Evolutionary conservation across 2,888 invertebrate species (phyloP), one percentile per base, ranked within the genome.

Genomic region (Acrocyrtus sp.): DNA sequence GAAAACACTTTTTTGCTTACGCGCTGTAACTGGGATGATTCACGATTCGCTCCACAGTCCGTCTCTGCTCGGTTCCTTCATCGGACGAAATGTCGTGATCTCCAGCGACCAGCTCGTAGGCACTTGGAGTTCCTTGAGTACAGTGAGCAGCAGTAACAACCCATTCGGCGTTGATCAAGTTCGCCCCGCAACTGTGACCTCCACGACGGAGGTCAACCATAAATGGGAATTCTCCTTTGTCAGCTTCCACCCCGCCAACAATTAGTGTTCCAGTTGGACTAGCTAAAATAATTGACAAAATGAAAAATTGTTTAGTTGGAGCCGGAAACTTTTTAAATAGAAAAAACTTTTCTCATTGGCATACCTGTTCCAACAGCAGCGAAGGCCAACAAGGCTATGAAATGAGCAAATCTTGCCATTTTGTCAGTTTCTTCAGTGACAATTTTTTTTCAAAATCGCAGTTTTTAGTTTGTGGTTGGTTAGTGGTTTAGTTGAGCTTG

Each of bases 111-210:
- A 76, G 3, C 0, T 15, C 62, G 47, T 74, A 76, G 5, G 15
- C 43, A 6, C 17, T 12, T 5, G 58, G 15, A 6, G 39, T n/a
- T 3, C 50, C 63, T 29, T 66, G 57, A 1, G 58, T 34, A 39
- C 78, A 78, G 53, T 76, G 78, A 34, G 76, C 78, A 10, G 76
- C 74, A 8, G 72, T 72, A 10, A 67, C 56, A 5, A 76, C 61
- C 70, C 76, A 76, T 21, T 75, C 41, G 0, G 27, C 54, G 24
- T 61, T 70, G 5, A 75, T 27, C 26, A 78, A 61, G 12, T 53
- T 60, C 1, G 67, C 78, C 0, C 65, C 74, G 39, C 78, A 78
- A 39, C 34, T 54, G n/a, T 78, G 78, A 17, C 24, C n/a, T 5
- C 5, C n/a, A 34, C 65, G n/a, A 0, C 66, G 45, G 24, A 76